These are phyloP conservation scores for Onychostruthus taczanowskii DNA, from an alignment of 2,113 vertebrate genomes.

Conservation along the genomic window DNA sequence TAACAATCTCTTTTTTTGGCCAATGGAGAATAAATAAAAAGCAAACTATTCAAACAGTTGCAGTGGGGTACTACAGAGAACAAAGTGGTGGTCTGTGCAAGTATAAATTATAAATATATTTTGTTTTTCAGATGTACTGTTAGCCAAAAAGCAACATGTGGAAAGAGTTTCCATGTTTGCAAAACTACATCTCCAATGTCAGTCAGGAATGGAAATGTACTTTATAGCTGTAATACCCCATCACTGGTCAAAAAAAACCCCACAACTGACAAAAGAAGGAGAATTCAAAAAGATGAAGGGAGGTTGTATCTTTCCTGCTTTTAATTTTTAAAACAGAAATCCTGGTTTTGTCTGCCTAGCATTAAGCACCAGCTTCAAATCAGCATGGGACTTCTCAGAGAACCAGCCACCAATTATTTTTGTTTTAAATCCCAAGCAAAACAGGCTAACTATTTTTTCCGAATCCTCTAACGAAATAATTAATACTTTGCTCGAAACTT, in stretches of 20 bases:
- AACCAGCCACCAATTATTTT: background rate
- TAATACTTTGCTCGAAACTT: background rate
- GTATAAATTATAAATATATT: constrained; percentile 5
- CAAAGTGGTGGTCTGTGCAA: background rate
- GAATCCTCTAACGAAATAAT: background rate
- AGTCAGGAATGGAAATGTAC: constrained; percentile 18
- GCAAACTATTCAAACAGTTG: background rate
- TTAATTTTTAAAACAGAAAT: background rate
- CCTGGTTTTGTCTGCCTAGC: background rate
- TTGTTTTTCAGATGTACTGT: background rate
- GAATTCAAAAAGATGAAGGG: background rate
- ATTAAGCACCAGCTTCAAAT: background rate
- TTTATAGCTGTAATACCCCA: background rate
- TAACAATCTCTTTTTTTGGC: background rate
- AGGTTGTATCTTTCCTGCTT: background rate
- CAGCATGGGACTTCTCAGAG: background rate
- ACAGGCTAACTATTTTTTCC: background rate
- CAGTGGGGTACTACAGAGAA: background rate
- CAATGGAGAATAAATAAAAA: background rate
- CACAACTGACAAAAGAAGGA: background rate
- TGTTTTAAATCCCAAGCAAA: background rate
- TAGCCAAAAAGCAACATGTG: constrained; percentile 35
- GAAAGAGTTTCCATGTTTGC: constrained; percentile 17
- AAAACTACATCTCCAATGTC: background rate
- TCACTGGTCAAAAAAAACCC: background rate